Evolutionary conservation across 1,140 invertebrate genomes (phyloP).

Genomic region (Drosophila sp.): DNA sequence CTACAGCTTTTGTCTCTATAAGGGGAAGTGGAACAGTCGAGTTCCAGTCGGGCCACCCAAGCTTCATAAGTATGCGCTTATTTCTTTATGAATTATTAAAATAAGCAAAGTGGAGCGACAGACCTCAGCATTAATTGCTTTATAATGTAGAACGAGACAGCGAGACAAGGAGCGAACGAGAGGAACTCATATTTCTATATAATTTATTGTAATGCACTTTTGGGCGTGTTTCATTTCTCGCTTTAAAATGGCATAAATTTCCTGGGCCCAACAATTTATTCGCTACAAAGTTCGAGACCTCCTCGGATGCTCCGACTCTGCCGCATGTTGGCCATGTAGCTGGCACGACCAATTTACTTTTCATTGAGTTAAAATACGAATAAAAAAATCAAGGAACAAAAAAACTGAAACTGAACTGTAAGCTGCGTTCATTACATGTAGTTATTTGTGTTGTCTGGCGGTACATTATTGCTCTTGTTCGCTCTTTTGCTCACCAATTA

Average conservation of each 20-base stretch:
- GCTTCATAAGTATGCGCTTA: constrained; percentile 70
- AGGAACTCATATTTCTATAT: constrained; percentile 77
- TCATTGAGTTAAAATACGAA: constrained; percentile 46
- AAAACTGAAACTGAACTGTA: constrained; percentile 51
- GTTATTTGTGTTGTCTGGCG: constrained; percentile 77
- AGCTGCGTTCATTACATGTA: constrained; percentile 80
- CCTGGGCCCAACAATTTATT: constrained; percentile 51
- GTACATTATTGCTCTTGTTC: constrained; percentile 80
- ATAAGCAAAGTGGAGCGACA: constrained; percentile 66
- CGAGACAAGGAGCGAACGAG: neutral
- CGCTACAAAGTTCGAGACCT: constrained; percentile 33
- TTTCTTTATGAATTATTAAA: constrained; percentile 80
- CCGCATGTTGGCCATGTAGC: constrained; percentile 64
- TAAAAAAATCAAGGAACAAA: constrained; percentile 16
- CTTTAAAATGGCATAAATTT: constrained; percentile 83
- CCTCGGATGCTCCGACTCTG: constrained; percentile 30
- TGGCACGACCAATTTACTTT: constrained; percentile 65
- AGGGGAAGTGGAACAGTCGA: neutral
- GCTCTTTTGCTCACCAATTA: constrained; percentile 80
- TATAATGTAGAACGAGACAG: constrained; percentile 59
- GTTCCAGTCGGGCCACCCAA: constrained; percentile 57
- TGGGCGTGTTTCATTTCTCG: constrained; percentile 83
- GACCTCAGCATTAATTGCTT: constrained; percentile 75
- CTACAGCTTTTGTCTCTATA: neutral
- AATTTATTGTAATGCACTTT: constrained; percentile 82